phyloP scores from a whole-genome alignment of 2,113 vertebrate species.

The Plestiodon gilberti region DNA sequence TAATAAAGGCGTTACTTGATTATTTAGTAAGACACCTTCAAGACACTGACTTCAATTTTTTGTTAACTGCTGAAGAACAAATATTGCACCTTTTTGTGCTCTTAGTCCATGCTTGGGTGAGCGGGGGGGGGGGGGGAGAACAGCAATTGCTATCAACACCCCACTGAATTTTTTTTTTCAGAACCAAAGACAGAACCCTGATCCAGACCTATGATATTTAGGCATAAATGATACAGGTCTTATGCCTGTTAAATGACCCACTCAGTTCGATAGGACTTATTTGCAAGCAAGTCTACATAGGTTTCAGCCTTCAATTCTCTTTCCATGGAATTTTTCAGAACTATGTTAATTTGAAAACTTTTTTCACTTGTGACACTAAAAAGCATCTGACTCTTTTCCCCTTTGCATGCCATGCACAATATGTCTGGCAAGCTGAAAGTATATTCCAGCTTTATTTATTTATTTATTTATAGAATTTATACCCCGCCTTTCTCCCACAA shows the following conservation, averaged over 20 bases:
- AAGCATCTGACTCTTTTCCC: background rate
- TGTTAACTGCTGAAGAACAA: background rate
- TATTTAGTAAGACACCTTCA: background rate
- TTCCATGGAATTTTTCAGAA: background rate
- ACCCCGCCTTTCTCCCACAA: too few species aligned
- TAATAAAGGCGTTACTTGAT: background rate
- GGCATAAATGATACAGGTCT: background rate
- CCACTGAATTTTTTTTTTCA: background rate
- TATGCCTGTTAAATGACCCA: background rate
- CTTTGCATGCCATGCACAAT: background rate
- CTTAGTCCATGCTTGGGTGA: background rate
- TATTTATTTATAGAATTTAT: too few species aligned
- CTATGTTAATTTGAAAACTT: background rate
- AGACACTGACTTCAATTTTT: background rate
- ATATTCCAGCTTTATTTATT: background rate
- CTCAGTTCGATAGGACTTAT: background rate
- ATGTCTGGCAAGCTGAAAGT: background rate
- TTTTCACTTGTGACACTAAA: background rate
- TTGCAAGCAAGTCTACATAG: background rate
- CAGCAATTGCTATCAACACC: background rate
- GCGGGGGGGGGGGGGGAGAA: background rate
- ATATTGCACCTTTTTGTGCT: background rate
- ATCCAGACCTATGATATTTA: background rate
- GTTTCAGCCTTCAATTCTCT: background rate
- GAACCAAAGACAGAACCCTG: background rate